Evolutionary conservation across 2,113 vertebrate species (phyloP).

Genomic region (Stomatorhinus ivindoensis): DNA sequence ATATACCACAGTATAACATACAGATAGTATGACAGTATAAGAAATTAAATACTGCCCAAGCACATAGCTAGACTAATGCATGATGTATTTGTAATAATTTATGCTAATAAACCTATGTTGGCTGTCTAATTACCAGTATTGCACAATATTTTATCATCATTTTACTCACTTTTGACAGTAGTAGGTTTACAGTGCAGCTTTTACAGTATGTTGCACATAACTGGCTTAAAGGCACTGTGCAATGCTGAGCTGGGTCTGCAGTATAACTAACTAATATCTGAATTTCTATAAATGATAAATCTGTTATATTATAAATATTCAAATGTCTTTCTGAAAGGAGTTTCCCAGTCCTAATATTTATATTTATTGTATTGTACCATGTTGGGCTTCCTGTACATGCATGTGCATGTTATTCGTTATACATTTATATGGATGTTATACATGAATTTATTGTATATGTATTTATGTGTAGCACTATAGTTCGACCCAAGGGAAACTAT

Average conservation of each 20-base stretch:
- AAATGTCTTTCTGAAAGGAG: not conserved
- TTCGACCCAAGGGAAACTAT: not conserved
- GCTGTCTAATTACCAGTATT: not conserved
- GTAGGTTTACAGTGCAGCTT: not conserved
- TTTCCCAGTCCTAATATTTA: not conserved
- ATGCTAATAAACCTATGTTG: not conserved
- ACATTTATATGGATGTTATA: not conserved
- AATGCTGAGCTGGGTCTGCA: too few relatives aligned
- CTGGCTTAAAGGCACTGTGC: too few relatives aligned
- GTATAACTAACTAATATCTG: too few relatives aligned
- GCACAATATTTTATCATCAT: not conserved
- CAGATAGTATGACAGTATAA: too few relatives aligned
- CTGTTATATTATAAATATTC: not conserved
- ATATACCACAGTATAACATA: too few relatives aligned
- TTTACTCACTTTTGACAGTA: not conserved
- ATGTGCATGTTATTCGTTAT: not conserved
- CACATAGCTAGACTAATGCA: too few relatives aligned
- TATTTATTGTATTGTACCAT: not conserved
- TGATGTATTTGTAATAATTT: too few relatives aligned
- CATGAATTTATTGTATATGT: not conserved
- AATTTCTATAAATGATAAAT: too few relatives aligned
- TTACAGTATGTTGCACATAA: too few relatives aligned
- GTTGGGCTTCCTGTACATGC: not conserved
- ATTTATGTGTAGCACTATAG: not conserved
- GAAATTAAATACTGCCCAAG: too few relatives aligned